These are phyloP conservation scores for Eristalinus aeneus DNA, from an alignment of 2,888 invertebrate species.

Conservation along the genomic window DNA sequence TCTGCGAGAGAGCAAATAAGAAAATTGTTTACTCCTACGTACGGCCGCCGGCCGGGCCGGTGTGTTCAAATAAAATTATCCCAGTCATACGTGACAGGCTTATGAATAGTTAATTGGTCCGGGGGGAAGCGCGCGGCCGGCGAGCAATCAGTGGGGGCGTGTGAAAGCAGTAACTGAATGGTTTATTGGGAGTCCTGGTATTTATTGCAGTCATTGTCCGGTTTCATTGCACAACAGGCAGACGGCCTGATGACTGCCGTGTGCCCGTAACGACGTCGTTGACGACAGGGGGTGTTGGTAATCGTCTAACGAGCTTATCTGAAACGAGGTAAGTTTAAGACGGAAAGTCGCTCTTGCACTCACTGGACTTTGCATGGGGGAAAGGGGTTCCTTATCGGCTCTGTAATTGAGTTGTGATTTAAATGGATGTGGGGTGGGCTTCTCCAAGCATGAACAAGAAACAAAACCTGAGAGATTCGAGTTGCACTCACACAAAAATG, in stretches of 20 bases:
- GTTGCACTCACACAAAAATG: too few relatives aligned
- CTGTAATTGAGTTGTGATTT: too few relatives aligned
- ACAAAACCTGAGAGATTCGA: too few relatives aligned
- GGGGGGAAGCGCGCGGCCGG: background rate
- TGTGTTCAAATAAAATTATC: slow-evolving; percentile 58
- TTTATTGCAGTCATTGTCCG: background rate
- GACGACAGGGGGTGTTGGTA: background rate
- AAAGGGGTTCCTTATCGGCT: too few relatives aligned
- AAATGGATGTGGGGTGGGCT: too few relatives aligned
- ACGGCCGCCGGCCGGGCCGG: slow-evolving; percentile 26
- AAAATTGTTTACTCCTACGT: slow-evolving; percentile 52
- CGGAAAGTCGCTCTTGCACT: background rate
- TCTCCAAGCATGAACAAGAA: too few relatives aligned
- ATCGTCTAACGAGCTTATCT: slow-evolving; percentile 1
- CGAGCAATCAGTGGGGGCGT: slow-evolving; percentile 16
- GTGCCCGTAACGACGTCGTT: background rate
- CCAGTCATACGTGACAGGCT: slow-evolving; percentile 48
- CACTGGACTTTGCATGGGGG: background rate
- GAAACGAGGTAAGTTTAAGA: background rate
- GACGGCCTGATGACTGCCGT: background rate
- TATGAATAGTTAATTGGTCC: slow-evolving; percentile 31
- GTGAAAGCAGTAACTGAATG: background rate
- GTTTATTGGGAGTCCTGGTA: background rate
- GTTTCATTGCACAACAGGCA: slow-evolving; percentile 16
- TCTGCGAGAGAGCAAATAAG: slow-evolving; percentile 37